Conservation (phyloP, 2,888 invertebrate genomes). For the Acronicta psi region DNA sequence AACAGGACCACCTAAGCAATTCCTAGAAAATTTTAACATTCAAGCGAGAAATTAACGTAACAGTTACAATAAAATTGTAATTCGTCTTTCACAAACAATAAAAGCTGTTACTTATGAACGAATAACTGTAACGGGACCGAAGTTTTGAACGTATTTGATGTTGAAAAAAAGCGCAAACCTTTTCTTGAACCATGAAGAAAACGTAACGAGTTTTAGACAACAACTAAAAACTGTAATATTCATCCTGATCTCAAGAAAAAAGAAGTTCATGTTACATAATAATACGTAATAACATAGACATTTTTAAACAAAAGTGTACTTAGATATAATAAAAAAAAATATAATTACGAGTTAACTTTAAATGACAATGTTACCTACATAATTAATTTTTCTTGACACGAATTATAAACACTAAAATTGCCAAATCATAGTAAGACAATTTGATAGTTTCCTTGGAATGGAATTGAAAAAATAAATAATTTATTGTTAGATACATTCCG, state of each 20-base stretch:
- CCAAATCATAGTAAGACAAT: too few relatives aligned
- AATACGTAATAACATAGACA: not conserved
- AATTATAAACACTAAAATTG: too few relatives aligned
- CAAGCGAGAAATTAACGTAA: conserved; percentile 27
- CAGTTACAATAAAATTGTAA: conserved; percentile 20
- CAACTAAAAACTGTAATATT: conserved; percentile 16
- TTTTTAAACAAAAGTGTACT: not conserved
- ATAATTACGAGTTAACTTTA: too few relatives aligned
- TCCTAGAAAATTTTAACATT: conserved; percentile 23
- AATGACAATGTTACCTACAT: too few relatives aligned
- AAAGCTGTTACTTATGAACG: conserved; percentile 26
- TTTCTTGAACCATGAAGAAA: conserved; percentile 40
- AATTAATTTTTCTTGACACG: too few relatives aligned
- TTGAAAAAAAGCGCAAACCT: conserved; percentile 31
- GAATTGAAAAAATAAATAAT: too few relatives aligned
- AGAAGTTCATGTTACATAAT: conserved; percentile 24
- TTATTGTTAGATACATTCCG: too few relatives aligned
- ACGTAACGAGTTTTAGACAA: conserved; percentile 29
- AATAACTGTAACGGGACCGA: conserved; percentile 31
- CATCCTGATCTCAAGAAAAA: conserved; percentile 26
- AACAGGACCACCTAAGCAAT: conserved; percentile 34
- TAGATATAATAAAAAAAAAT: too few relatives aligned
- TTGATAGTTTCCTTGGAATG: too few relatives aligned
- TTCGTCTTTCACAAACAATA: conserved; percentile 34
- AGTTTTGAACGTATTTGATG: conserved; percentile 29